Evolutionary conservation across 1,140 invertebrate species (phyloP).

Genomic region (Sinella curviseta): DNA sequence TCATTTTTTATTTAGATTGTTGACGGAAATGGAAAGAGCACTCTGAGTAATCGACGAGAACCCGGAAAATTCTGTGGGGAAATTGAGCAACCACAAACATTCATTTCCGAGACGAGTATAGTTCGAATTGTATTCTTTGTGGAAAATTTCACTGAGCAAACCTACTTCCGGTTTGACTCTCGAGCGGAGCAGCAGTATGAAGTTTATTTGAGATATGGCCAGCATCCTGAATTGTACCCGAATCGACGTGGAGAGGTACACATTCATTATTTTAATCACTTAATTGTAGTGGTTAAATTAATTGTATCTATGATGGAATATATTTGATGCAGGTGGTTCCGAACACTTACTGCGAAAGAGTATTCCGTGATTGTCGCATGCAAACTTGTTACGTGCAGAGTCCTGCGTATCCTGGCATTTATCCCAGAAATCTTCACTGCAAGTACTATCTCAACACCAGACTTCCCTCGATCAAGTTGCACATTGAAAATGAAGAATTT

Average conservation of each 20-base stretch:
- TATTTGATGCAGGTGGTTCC: conserved; percentile 50
- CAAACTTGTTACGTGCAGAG: conserved; percentile 91
- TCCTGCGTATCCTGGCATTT: conserved; percentile 86
- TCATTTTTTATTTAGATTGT: conserved; percentile 71
- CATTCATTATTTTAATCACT: too few relatives aligned
- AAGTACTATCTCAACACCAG: conserved; percentile 83
- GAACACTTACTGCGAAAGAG: conserved; percentile 82
- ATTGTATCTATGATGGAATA: too few relatives aligned
- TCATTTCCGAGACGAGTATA: conserved; percentile 89
- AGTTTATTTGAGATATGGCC: conserved; percentile 82
- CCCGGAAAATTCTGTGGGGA: conserved; percentile 88
- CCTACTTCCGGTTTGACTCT: conserved; percentile 74
- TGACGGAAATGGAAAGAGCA: conserved; percentile 80
- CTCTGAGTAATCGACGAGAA: conserved; percentile 79
- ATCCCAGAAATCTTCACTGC: conserved; percentile 84
- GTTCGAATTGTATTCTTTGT: conserved; percentile 86
- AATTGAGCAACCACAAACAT: conserved; percentile 87
- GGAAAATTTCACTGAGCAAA: conserved; percentile 88
- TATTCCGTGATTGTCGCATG: conserved; percentile 77
- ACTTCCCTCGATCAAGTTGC: conserved; percentile 83
- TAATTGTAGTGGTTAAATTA: neutral
- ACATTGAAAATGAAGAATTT: conserved; percentile 90
- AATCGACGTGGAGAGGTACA: conserved; percentile 83
- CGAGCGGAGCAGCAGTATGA: conserved; percentile 85
- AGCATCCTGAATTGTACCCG: conserved; percentile 87